These are phyloP conservation scores for Gallinago paraguaiae DNA, from an alignment of 2,113 vertebrate species.

Conservation along the genomic window DNA sequence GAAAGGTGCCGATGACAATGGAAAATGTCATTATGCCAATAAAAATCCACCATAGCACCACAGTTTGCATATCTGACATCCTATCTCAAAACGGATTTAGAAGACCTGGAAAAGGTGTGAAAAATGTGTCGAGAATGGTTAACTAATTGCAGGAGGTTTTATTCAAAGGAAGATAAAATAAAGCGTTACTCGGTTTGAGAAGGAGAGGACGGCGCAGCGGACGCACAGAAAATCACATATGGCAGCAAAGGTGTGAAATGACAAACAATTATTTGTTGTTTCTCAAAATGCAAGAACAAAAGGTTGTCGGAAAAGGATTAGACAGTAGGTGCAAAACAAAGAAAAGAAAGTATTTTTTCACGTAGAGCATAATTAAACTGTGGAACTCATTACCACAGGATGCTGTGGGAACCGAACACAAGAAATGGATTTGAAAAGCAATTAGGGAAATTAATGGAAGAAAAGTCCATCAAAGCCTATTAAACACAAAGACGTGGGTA, in stretches of 20 bases:
- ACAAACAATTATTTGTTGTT: neutral
- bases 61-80: neutral
- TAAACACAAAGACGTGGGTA: neutral
- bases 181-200: neutral
- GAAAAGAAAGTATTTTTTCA: conserved; percentile 39
- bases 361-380: conserved; percentile 21
- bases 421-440: conserved; percentile 43
- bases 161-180: neutral
- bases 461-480: conserved; percentile 34
- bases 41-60: neutral
- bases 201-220: rapidly evolving
- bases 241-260: neutral
- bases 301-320: conserved; percentile 1
- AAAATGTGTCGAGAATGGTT: neutral
- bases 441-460: conserved; percentile 58
- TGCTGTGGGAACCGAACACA: conserved; percentile 24
- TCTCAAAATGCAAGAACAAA: neutral
- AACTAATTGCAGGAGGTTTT: neutral
- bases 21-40: neutral
- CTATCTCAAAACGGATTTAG: neutral
- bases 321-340: conserved; percentile 35
- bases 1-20: rapidly evolving
- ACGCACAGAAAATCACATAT: rapidly evolving
- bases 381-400: conserved; percentile 31
- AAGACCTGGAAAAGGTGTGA: neutral